Evolutionary conservation across 2,113 vertebrate genomes (phyloP), one percentile per base, ranked within the genome.

Genomic region (Anguilla japonica): DNA sequence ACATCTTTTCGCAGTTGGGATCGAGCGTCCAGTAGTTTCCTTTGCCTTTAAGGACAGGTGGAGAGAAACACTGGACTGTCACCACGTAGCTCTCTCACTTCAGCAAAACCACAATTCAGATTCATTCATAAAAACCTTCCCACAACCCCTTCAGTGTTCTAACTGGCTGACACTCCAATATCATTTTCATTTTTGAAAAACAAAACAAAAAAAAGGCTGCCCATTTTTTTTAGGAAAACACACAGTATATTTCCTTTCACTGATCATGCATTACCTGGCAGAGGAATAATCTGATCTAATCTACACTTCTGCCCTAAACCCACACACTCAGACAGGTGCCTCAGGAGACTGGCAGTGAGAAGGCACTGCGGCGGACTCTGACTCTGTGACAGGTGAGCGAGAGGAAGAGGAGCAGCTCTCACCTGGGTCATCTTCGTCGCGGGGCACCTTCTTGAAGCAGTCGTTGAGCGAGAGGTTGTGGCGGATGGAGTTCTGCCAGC

Each of bases 1-100:
- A 99, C 98, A 99, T 99, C 93, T 99, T 99, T 88, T 99, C 98
- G 88, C 98, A 99, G 95, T 99, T 99, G 0, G 98, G 98, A 91
- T 99, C 98, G 84, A 99, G 94, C 16, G 98, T 99, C 98, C 98
- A 99, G 93, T 99, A 99, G 94, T 99, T 99, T 40, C 98, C 98
- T 90, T 99, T 99, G 84, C 98, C 98, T 97, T 96, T 83, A 90
- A 87, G 6, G 84, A 40, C 83, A 89, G 41, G 82, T 50, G 4
- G 3, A 83, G 84, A 5, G 34, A 34, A 34, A 34, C 34, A 34
- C 34, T 34, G 34, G 34, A 34, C 34, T 34, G 13, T 46, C 8
- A 85, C 39, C 71, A 9, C 83, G 39, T 84, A 1, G 46, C 39
- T 26, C 67, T 80, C 3, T 41, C 11, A 80, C 67, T 75, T 8